Percentiles rank a stretch among this genome's conserved stretches.
Conservation (phyloP, 2,797 vertebrate genomes). For the Taenioides sp. region DNA sequence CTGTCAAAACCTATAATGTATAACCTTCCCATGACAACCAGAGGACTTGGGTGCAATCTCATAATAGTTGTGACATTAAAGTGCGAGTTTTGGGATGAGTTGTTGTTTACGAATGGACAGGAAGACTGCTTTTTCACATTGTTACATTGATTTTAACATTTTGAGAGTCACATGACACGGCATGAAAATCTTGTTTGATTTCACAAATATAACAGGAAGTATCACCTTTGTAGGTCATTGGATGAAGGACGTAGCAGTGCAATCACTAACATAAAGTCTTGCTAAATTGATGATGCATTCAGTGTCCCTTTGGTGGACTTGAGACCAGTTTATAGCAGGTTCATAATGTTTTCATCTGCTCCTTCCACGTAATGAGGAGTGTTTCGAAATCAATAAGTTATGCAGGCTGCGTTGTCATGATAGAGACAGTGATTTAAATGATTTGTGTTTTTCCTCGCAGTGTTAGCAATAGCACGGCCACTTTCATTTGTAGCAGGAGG, state of each 20-base stretch:
- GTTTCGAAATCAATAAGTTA: conserved; percentile 13
- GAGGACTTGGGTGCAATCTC: not conserved
- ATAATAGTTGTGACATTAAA: not conserved
- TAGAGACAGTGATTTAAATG: conserved; percentile 1
- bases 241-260: not conserved
- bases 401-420: conserved; percentile 7
- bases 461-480: not conserved
- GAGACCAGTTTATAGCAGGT: conserved; percentile 11
- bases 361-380: conserved; percentile 7
- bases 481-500: not conserved
- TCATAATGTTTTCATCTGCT: conserved; percentile 17
- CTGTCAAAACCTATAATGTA: conserved; percentile 3
- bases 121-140: not conserved
- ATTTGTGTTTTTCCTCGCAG: conserved; percentile 8
- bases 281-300: not conserved
- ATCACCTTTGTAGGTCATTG: not conserved
- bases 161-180: not conserved
- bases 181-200: not conserved
- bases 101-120: not conserved
- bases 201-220: not conserved
- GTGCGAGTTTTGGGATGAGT: not conserved
- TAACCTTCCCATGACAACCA: not conserved
- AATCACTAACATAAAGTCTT: not conserved
- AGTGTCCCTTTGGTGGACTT: not conserved
- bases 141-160: not conserved